Evolutionary conservation across 2,113 vertebrate genomes (phyloP), one percentile per base, ranked within the genome.

Genomic region (Nothocercus julius): DNA sequence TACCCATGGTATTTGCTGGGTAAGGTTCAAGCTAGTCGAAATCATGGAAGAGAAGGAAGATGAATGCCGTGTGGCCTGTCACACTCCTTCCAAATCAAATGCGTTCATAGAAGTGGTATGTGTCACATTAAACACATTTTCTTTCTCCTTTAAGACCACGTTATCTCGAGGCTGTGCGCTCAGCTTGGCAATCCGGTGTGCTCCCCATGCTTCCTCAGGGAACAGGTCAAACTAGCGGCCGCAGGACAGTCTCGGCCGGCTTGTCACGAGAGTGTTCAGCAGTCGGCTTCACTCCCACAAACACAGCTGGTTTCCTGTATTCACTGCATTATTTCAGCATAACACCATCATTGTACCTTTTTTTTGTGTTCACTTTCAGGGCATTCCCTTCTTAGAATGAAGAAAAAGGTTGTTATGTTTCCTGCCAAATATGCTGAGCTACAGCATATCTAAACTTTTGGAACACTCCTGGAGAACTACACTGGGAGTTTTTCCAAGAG

Each of bases 291-390:
- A 45, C 56, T 92, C 91, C 90, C 77, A 36, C 36, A 36, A 36
- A 36, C 36, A 36, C 85, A 79, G 62, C 17, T 86, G 85, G 69
- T 84, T 95, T 93, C 73, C 86, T 66, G 20, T 84, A 90, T 88
- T 92, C 82, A 94, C 90, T 66, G 44, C 66, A 69, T 91, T 92
- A 90, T 90, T 95, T 90, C 62, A 78, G 36, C 44, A 19, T 64
- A 85, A 59, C 36, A 58, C 21, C 30, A 22, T 2, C 2, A 61
- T 82, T 68, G 20, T 81, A 61, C 53, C 11, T 5, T 47, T 95
- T 56, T 78, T 49, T 2, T 40, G 25, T 68, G 13, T 7, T 88
- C 25, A 45, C 81, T 86, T 88, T 85, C 45, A 85, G 44, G 13
- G 4, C 12, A 21, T 13, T 62, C 6, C 38, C 22, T 68, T 77